These are phyloP conservation scores for Physeter macrocephalus DNA, from an alignment of 2,113 vertebrate species.

Conservation along the genomic window DNA sequence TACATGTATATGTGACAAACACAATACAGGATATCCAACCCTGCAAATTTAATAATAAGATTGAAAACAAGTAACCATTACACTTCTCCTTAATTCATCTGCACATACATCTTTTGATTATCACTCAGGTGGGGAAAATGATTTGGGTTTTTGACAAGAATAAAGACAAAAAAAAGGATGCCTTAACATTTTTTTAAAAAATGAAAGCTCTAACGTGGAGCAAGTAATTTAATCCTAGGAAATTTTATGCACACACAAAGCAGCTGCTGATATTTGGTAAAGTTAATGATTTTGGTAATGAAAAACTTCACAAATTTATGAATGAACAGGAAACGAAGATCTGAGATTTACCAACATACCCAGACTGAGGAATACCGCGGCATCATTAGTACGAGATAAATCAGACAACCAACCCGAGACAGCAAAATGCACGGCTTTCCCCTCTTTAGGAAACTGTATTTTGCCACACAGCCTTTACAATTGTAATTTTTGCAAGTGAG, in stretches of 20 bases:
- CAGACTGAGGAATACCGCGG: not conserved
- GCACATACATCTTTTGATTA: constrained; percentile 27
- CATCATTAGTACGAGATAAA: not conserved
- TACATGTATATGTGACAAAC: constrained; percentile 50
- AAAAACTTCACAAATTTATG: constrained; percentile 17
- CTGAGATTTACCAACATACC: not conserved
- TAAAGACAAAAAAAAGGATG: constrained; percentile 16
- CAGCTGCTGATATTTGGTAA: constrained; percentile 15
- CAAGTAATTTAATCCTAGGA: constrained; percentile 38
- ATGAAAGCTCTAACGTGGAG: constrained; percentile 4
- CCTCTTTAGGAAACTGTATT: not conserved
- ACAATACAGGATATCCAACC: not conserved
- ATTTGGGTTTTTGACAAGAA: constrained; percentile 36
- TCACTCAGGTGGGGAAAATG: not conserved
- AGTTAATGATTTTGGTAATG: constrained; percentile 44
- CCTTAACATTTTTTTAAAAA: not conserved
- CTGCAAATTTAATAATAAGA: constrained; percentile 46
- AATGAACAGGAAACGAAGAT: constrained; percentile 1
- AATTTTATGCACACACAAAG: not conserved
- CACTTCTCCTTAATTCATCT: not conserved
- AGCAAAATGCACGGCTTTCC: not conserved
- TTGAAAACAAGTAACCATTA: constrained; percentile 38
- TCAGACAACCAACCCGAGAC: not conserved
- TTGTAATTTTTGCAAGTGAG: not conserved
- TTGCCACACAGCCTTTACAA: not conserved